Percentiles rank a stretch among this genome's conserved stretches.
phyloP scores from a whole-genome alignment of 2,888 invertebrate species.

The Apamea anceps region DNA sequence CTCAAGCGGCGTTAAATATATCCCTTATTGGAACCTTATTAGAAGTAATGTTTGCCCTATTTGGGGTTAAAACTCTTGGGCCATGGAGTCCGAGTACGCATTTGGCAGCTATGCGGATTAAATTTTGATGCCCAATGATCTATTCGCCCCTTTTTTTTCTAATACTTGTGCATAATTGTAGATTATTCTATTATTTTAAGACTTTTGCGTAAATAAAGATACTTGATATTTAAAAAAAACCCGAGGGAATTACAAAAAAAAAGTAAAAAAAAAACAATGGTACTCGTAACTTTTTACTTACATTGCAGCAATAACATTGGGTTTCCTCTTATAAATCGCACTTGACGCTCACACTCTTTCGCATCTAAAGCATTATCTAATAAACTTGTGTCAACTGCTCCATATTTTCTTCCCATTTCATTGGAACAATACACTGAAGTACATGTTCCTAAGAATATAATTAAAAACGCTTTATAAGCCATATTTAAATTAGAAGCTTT shows the following conservation, averaged over 20 bases:
- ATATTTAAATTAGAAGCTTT: slow-evolving; percentile 14
- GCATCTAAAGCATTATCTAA: slow-evolving; percentile 52
- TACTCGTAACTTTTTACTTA: slow-evolving; percentile 28
- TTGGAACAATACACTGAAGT: slow-evolving; percentile 35
- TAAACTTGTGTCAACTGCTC: slow-evolving; percentile 35
- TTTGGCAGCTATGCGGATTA: background rate
- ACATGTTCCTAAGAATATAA: slow-evolving; percentile 34
- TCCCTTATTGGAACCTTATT: background rate
- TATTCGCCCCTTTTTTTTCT: background rate
- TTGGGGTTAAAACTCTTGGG: background rate
- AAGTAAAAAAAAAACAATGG: background rate
- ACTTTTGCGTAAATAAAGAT: background rate
- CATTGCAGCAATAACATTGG: slow-evolving; percentile 53
- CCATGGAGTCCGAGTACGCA: background rate
- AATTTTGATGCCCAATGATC: background rate
- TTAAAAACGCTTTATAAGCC: slow-evolving; percentile 5
- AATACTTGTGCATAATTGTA: background rate
- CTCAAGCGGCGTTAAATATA: background rate
- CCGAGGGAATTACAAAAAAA: background rate
- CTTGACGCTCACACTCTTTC: slow-evolving; percentile 53
- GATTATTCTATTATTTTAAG: background rate
- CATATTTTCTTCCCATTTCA: slow-evolving; percentile 9
- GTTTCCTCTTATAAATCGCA: slow-evolving; percentile 46
- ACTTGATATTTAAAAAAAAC: background rate
- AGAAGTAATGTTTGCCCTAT: background rate